Base-by-base conservation (phyloP, 2,797 vertebrate species). In the Martes flavigula region DNA sequence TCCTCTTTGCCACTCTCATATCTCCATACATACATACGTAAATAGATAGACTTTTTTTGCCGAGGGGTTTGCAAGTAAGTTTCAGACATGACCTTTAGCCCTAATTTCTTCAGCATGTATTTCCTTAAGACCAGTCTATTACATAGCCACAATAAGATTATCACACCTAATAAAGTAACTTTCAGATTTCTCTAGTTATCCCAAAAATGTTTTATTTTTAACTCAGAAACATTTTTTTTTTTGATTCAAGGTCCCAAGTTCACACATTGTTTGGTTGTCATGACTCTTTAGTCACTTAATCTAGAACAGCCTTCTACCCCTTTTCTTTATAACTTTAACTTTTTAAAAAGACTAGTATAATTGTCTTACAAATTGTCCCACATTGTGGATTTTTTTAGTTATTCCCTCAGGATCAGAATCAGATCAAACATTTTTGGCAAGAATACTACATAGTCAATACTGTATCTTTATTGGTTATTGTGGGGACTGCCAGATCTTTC, bases 21-120 rank as follows among this genome's bases (percentile, higher is more conserved):
- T 32, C 7, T 77, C 18, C 60, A 2, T 40, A 25, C n/a, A 12
- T 21, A 48, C 15, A 46, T 48, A 12, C 18, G 8, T 3, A 94
- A 5, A 60, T 30, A 73, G 7, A 73, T 46, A 77, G 5, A 73
- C 5, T 51, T 70, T 85, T 92, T 93, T 81, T 89, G 21, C 40
- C 92, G 64, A 92, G 35, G 17, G 54, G 72, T 92, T 91, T 95
- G 73, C 25, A 96, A 91, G 48, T 87, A 90, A 90, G 40, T 86
- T 96, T 68, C 87, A 89, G 35, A 30, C 35, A 64, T 95, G 51
- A 95, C 68, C 68, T 94, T 97, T 96, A 93, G 92, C 30, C 72
- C 35, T 95, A 75, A 89, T 91, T 93, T 92, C 82, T 94, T 88
- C 48, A 87, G 15, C 18, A 27, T 87, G 21, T 68, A 72, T 91